These are phyloP conservation scores for Alligator mississippiensis DNA, from an alignment of 2,113 vertebrate species.

Conservation along the genomic window DNA sequence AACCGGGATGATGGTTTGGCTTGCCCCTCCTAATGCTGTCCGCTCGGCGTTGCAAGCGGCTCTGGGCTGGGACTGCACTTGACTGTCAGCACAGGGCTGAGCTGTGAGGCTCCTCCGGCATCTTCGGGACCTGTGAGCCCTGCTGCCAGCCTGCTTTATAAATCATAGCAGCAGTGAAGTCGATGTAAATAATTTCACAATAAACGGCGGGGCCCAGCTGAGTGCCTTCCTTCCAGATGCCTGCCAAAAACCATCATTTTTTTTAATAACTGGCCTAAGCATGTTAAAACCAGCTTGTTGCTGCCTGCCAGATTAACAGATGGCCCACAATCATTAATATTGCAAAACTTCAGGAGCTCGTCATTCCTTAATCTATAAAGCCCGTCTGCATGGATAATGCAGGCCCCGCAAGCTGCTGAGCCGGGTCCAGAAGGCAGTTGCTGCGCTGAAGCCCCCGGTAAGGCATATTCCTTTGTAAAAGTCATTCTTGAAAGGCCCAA, in stretches of 20 bases:
- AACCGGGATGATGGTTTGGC: background rate
- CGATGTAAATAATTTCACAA: rapidly evolving
- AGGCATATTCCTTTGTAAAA: background rate
- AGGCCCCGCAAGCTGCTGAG: background rate
- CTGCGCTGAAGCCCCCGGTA: background rate
- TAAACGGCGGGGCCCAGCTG: rapidly evolving
- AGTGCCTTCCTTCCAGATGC: background rate
- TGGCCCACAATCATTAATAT: conserved; percentile 53
- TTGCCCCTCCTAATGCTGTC: too few relatives aligned
- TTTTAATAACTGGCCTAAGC: background rate
- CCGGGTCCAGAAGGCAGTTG: background rate
- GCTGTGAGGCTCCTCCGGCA: background rate
- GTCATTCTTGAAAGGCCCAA: background rate
- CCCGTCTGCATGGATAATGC: background rate
- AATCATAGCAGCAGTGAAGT: rapidly evolving
- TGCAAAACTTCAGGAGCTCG: conserved; percentile 24
- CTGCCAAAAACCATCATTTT: background rate
- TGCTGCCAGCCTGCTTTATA: rapidly evolving
- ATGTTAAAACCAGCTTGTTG: background rate
- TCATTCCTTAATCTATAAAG: conserved; percentile 53
- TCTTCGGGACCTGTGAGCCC: rapidly evolving
- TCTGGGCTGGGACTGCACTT: too few relatives aligned
- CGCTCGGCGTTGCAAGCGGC: too few relatives aligned
- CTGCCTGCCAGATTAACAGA: conserved; percentile 49
- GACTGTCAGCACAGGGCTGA: too few relatives aligned